Base-by-base conservation (phyloP, 2,888 invertebrate genomes). In the Latrodectus elegans region DNA sequence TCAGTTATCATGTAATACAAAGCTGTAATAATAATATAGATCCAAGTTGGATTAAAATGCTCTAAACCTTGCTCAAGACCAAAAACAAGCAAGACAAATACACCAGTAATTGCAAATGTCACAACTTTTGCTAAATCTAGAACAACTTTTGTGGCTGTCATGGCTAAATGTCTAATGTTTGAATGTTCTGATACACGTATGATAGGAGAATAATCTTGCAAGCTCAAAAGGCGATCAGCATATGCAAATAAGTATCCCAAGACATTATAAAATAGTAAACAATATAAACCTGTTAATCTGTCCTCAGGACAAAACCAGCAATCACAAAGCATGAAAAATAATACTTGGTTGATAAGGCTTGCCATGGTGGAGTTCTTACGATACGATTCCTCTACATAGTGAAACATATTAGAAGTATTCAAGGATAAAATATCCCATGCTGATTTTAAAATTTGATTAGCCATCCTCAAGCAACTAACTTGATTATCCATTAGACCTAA, bases 101-200 rank as follows among this genome's bases (percentile, higher is more conserved):
- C 95, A 65, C 96, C 94, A 0, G 96, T 96, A 55, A 96, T 95
- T 53, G 95, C 94, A 91, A 96, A 96, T 0, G 96, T 96, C 74
- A 96, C 95, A 0, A 95, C 95, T 92, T 96, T 96, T 17, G 96
- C 96, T 95, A 96, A 95, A 92, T 96, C 96, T 79, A 96, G 93
- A 11, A 96, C 95, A 84, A 96, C 95, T 92, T 96, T 96, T 0
- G 96, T 96, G 0, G 95, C 95, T 6, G 95, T 95, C 95, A 96
- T 95, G 53, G 96, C 96, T 81, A 96, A 94, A 92, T 96, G 96
- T 90, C 95, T 95, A 84, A 96, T 94, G 89, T 94, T 94, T 49
- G 95, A 95, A 91, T 95, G 95, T 67, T 95, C 94, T 0, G 95
- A 95, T 91, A 96, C 94, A 91, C 95, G 95, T 26, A 96, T 95